Evolutionary conservation across 2,797 vertebrate genomes (phyloP).

Genomic region (Amphiprion clarkii): DNA sequence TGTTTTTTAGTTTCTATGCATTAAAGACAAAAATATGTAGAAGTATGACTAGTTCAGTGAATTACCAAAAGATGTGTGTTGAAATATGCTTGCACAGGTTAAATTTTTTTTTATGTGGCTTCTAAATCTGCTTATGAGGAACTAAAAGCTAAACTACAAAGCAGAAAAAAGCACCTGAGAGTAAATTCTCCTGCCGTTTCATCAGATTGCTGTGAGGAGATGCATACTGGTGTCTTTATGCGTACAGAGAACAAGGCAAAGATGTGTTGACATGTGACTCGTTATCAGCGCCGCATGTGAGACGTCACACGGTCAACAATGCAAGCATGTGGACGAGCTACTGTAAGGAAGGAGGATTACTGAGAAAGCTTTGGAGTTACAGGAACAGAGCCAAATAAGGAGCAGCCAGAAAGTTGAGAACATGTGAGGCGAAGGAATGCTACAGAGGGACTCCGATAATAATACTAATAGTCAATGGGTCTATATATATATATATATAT

Average conservation of each 20-base stretch:
- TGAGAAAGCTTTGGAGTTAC: not conserved
- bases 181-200: constrained; percentile 2
- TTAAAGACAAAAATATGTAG: no score
- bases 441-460: not conserved
- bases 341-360: not conserved
- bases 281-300: constrained; percentile 15
- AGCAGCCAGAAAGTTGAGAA: constrained; percentile 13
- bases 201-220: not conserved
- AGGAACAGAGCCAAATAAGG: not conserved
- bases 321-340: constrained; percentile 29
- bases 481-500: no score
- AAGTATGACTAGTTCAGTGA: not conserved
- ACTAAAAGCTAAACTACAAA: not conserved
- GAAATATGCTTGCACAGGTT: constrained; percentile 14
- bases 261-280: constrained; percentile 19
- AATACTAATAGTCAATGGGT: not conserved
- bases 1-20: no score
- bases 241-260: not conserved
- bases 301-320: constrained; percentile 4
- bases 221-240: not conserved
- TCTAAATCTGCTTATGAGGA: constrained; percentile 1
- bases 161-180: constrained; percentile 1
- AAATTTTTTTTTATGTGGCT: constrained; percentile 8
- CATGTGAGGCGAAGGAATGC: not conserved
- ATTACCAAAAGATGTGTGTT: constrained; percentile 5